phyloP scores from a whole-genome alignment of 2,888 invertebrate genomes.

The Orchesellides sinensis region DNA sequence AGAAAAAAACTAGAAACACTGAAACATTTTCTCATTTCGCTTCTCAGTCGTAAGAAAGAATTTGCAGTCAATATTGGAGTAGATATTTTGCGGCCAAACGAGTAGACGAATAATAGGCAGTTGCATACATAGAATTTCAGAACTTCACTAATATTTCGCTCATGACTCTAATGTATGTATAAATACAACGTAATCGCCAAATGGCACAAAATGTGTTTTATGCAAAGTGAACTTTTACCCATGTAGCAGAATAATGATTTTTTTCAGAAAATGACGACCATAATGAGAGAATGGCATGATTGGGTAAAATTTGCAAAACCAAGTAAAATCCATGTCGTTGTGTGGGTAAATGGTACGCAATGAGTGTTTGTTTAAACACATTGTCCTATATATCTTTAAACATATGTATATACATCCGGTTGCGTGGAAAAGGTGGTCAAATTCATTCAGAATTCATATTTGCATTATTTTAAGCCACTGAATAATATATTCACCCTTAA shows the following conservation, averaged over 20 bases:
- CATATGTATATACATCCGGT: no score
- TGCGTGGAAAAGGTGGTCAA: no score
- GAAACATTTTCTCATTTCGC: conserved; percentile 10
- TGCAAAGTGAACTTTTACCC: neutral
- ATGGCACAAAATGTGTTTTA: neutral
- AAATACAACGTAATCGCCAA: neutral
- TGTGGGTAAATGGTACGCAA: neutral
- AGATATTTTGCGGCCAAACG: no score
- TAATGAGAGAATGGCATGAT: conserved; percentile 57
- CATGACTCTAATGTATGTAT: neutral
- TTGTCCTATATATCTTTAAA: no score
- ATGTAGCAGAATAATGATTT: conserved; percentile 32
- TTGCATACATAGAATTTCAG: no score
- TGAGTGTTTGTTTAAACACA: no score
- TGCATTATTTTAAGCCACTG: no score
- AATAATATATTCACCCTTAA: conserved; percentile 1
- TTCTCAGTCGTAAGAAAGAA: conserved; percentile 5
- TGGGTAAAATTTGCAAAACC: conserved; percentile 45
- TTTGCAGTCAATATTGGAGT: conserved; percentile 11
- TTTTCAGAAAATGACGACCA: neutral
- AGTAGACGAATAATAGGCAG: no score
- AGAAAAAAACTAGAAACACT: neutral
- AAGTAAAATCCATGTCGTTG: neutral
- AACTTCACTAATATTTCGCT: neutral
- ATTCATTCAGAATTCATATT: no score